Evolutionary conservation across 2,113 vertebrate species (phyloP), one percentile per base, ranked within the genome.

Genomic region (Petrocephalus zakoni): DNA sequence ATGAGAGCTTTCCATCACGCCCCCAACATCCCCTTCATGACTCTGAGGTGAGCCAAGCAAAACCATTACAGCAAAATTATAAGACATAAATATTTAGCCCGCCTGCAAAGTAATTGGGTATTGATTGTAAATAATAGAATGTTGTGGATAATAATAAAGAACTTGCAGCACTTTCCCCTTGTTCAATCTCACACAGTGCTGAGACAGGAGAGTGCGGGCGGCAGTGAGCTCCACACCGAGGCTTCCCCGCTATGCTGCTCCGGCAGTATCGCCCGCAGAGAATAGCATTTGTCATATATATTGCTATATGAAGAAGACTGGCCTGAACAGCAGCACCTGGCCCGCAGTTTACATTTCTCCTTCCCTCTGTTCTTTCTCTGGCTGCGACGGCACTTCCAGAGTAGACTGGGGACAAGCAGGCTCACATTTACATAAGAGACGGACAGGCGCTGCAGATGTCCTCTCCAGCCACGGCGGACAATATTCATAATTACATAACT

Each of bases 81-180:
- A 86, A 88, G 86, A 89, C 92, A 88, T 94, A 92, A 93, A 94
- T 91, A 92, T 93, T 90, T 47, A 84, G 53, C 34, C 86, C 89
- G 91, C 88, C 87, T 89, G 78, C 88, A 78, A 90, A 89, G 93
- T 95, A 93, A 95, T 95, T 94, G 92, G 90, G 88, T 94, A 95
- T 95, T 93, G 94, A 95, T 95, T 95, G 90, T 92, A 93, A 94
- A 94, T 93, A 94, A 94, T 92, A 88, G 90, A 93, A 92, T 83
- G 82, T 86, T 89, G 92, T 92, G 90, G 86, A 93, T 94, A 91
- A 93, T 92, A 91, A 93, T 91, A 90, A 93, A 92, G 82, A 91
- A 90, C 90, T 87, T 90, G 91, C 93, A 91, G 90, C 92, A 91
- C 90, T 93, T 92, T 91, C 49, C 82, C 34, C 58, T 86, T 58